These are phyloP conservation scores for Fragum sueziense DNA, from an alignment of 2,888 invertebrate genomes.

Conservation along the genomic window DNA sequence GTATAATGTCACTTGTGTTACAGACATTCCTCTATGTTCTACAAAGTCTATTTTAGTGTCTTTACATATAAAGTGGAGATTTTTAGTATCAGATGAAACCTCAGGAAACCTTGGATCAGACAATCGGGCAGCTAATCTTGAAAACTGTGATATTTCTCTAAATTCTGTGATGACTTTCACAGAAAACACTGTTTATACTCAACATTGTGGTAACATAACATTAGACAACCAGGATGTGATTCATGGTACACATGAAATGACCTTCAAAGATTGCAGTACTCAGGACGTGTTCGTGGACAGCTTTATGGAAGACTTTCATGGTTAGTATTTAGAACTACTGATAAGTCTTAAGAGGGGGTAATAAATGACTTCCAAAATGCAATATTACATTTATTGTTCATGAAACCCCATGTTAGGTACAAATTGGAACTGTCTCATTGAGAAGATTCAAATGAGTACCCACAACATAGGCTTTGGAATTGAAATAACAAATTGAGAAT, in stretches of 20 bases:
- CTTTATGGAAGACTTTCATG: conserved; percentile 41
- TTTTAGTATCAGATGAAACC: neutral
- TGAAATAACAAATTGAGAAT: too few relatives aligned
- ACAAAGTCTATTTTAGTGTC: neutral
- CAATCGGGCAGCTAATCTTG: neutral
- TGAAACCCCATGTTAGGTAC: neutral
- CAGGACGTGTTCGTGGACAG: conserved; percentile 8
- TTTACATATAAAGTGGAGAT: conserved; percentile 10
- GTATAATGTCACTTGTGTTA: conserved; percentile 11
- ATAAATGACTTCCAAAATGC: too few relatives aligned
- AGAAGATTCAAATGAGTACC: neutral
- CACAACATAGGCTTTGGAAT: neutral
- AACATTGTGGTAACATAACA: conserved; percentile 34
- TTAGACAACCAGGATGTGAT: conserved; percentile 33
- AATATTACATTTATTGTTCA: too few relatives aligned
- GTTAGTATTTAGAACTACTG: too few relatives aligned
- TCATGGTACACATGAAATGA: conserved; percentile 29
- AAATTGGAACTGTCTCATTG: neutral
- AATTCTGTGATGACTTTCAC: neutral
- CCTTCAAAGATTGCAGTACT: conserved; percentile 2
- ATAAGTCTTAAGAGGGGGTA: too few relatives aligned
- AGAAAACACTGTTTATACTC: conserved; percentile 7
- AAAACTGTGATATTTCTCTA: neutral
- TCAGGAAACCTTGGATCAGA: neutral
- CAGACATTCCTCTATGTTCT: neutral